Evolutionary conservation across 2,888 invertebrate genomes (phyloP), one percentile per base, ranked within the genome.

Genomic region (Crossocerus cetratus): DNA sequence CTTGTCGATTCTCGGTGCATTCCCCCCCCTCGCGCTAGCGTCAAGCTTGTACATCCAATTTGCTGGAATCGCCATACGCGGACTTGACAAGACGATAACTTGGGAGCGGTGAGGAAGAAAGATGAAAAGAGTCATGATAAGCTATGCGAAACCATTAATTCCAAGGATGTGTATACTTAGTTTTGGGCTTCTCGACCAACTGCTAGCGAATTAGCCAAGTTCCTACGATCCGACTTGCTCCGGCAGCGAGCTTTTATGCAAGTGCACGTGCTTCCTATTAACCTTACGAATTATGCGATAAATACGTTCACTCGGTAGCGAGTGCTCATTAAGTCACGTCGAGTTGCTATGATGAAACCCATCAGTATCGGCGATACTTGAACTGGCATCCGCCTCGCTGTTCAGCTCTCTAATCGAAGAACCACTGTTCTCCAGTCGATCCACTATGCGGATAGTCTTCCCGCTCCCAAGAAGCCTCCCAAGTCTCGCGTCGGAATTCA

Each of bases 321-420:
- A 4, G 32, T 32, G 32, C 32, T 32, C 5, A 23, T 20, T 55
- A 65, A 70, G 45, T 65, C 54, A 22, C 55, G 44, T 45, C 42
- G 32, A 58, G 43, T 49, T 20, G 4, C 44, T 16, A 3, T 23
- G 45, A 32, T n/a, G 45, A 49, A 53, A 60, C n/a, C 13, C 4
- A 13, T 54, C 13, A 21, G 45, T 67, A 23, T 55, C n/a, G 21
- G 3, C 3, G n/a, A 57, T 18, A 5, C 14, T 55, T 49, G 3
- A 23, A 66, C 55, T 57, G 18, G 3, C 16, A 56, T 14, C 14
- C 5, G n/a, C 4, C 21, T 13, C 14, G 5, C 22, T 0, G 3
- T 16, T 13, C 21, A 13, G 3, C 16, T n/a, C 16, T 3, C 20
- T 13, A 54, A 32, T 32, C 11, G 32, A 32, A 2, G 2, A 32